Evolutionary conservation across 1,140 invertebrate genomes (phyloP).

Genomic region (Drosophila varians): DNA sequence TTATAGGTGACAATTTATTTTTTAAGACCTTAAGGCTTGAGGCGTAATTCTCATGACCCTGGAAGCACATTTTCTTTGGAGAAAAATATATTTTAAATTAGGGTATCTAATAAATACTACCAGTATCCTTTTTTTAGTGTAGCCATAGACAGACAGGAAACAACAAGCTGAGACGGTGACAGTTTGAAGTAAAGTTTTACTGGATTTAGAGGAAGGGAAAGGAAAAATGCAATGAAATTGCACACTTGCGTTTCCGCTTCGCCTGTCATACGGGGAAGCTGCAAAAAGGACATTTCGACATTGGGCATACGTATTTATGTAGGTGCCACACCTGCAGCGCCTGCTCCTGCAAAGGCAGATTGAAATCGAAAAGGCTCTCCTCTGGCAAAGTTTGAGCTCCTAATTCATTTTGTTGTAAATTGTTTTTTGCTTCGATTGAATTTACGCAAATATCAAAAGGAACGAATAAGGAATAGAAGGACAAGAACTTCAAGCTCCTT

Average conservation of each 20-base stretch:
- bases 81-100: neutral
- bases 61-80: neutral
- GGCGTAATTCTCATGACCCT: no score
- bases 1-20: neutral
- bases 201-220: conserved; percentile 39
- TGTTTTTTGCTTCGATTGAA: conserved; percentile 52
- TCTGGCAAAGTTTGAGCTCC: conserved; percentile 40
- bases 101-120: no score
- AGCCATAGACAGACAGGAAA: conserved; percentile 5
- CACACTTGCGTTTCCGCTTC: conserved; percentile 75
- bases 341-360: conserved; percentile 59
- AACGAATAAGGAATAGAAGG: neutral
- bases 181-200: conserved; percentile 59
- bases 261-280: conserved; percentile 44
- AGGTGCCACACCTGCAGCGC: conserved; percentile 51
- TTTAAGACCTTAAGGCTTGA: no score
- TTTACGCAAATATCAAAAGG: conserved; percentile 14
- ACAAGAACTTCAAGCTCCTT: neutral
- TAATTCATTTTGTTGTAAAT: conserved; percentile 71
- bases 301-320: conserved; percentile 4
- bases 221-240: conserved; percentile 76
- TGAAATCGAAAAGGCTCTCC: conserved; percentile 59
- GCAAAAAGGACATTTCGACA: conserved; percentile 21
- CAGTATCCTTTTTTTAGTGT: conserved; percentile 9
- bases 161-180: conserved; percentile 32